Evolutionary conservation across 2,888 invertebrate genomes (phyloP).

Genomic region (Lycia hirtaria): DNA sequence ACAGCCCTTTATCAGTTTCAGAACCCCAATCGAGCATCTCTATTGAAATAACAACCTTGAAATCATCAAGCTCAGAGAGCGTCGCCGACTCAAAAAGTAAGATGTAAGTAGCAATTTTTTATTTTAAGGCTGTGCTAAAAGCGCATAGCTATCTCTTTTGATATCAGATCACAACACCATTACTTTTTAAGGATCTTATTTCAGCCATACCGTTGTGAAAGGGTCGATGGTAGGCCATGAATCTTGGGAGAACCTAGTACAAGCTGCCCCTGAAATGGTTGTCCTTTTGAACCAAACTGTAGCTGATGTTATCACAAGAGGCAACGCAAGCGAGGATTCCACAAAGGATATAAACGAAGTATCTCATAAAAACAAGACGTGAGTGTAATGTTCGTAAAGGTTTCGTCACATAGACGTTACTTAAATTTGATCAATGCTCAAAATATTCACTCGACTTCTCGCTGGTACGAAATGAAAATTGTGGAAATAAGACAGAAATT

Average conservation of each 20-base stretch:
- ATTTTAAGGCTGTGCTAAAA: too few species aligned
- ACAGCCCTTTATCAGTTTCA: background rate
- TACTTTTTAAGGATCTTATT: conserved; percentile 1
- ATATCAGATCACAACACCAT: background rate
- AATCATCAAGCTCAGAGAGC: background rate
- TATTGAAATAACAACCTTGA: background rate
- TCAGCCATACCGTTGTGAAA: conserved; percentile 36
- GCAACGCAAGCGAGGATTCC: conserved; percentile 14
- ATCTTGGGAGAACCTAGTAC: conserved; percentile 77
- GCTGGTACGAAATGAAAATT: too few species aligned
- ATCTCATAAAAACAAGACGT: conserved; percentile 27
- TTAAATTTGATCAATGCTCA: background rate
- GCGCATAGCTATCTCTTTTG: too few species aligned
- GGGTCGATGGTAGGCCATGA: conserved; percentile 67
- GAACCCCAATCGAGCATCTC: background rate
- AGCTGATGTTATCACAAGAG: conserved; percentile 5
- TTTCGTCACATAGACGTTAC: background rate
- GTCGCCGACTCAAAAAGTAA: background rate
- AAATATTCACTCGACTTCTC: background rate
- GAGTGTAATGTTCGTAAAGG: conserved; percentile 15
- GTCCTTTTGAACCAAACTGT: conserved; percentile 55
- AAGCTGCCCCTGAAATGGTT: conserved; percentile 71
- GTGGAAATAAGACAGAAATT: too few species aligned
- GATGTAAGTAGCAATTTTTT: background rate
- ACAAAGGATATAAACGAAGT: conserved; percentile 26